Evolutionary conservation across 2,797 vertebrate genomes (phyloP), one percentile per base, ranked within the genome.

Genomic region (Chelmon rostratus): DNA sequence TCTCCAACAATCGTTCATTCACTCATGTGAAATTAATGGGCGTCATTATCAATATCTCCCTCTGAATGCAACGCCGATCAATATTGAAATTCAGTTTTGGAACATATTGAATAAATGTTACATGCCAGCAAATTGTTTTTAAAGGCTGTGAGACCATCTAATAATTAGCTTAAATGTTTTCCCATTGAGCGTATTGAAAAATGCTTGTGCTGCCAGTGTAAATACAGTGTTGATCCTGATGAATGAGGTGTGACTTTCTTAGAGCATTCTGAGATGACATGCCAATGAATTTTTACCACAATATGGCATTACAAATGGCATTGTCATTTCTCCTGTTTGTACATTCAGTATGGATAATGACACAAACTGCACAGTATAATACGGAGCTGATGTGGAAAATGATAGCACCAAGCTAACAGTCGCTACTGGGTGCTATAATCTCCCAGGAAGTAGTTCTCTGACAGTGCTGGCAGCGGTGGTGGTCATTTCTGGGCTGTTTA

Each of bases 11-110:
- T 74, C 37, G 4, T 78, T 88, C 73, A 65, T 40, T 73, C 76
- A 72, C 33, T 85, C 67, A 64, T 79, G 73, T 89, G 62, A 76
- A 85, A 85, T 85, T 2, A 88, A 82, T 76, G 33, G 53, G 5
- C 6, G 2, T 77, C 74, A 16, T 76, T 78, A 84, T 82, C 63
- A 63, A 79, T 88, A 67, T 72, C 42, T 75, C 44, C 72, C 25
- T 8, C 21, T 66, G 61, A 78, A 74, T 44, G 33, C 4, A 16
- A 33, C 19, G 58, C 50, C 0, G n/a, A 83, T 89, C 80, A 76
- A 79, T 79, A 66, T 61, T 64, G n/a, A 88, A 84, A 76, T 57
- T 76, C 42, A 58, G 33, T 42, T 86, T 86, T 68, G 44, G 66
- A 85, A 63, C 66, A 12, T 25, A 77, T 81, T 85, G 71, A 85